A percentile compares a stretch with the other conserved stretches of the same genome.
phyloP scores from a whole-genome alignment of 1,140 invertebrate genomes.

The Streblospio benedicti region DNA sequence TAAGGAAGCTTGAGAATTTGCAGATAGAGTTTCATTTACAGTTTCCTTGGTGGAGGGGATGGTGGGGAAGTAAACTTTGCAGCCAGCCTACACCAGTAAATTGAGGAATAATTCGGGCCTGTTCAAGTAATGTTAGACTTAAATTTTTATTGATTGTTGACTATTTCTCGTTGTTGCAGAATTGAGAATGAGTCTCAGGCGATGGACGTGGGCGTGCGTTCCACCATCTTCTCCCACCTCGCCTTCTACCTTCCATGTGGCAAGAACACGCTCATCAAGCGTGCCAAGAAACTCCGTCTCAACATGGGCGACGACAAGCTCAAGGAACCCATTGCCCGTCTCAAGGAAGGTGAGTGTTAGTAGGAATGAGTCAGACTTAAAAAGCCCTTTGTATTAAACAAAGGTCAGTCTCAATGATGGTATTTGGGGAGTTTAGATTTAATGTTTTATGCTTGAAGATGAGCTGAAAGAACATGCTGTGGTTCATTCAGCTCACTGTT shows the following conservation, averaged over 20 bases:
- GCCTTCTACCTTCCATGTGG: slow-evolving; percentile 57
- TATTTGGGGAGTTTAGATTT: slow-evolving; percentile 41
- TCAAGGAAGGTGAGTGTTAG: slow-evolving; percentile 44
- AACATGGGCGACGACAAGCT: slow-evolving; percentile 54
- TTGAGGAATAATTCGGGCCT: too few species aligned
- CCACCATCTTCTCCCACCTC: slow-evolving; percentile 56
- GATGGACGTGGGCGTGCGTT: slow-evolving; percentile 17
- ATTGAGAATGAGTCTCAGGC: slow-evolving; percentile 54
- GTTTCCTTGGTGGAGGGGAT: too few species aligned
- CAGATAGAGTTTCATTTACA: too few species aligned
- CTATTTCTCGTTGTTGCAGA: too few species aligned
- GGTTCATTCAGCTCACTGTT: too few species aligned
- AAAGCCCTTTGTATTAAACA: background rate
- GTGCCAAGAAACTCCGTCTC: slow-evolving; percentile 58
- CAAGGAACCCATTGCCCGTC: slow-evolving; percentile 48
- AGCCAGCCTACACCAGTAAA: too few species aligned
- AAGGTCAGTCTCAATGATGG: background rate
- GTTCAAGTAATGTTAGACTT: too few species aligned
- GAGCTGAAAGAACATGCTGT: background rate
- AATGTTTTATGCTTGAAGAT: slow-evolving; percentile 18
- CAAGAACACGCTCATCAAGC: slow-evolving; percentile 59
- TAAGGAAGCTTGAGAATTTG: too few species aligned
- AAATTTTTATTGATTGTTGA: too few species aligned
- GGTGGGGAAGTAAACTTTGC: too few species aligned
- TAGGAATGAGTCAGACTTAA: slow-evolving; percentile 21